Conservation (phyloP, 1,140 invertebrate species). For the Panonychus citri region DNA sequence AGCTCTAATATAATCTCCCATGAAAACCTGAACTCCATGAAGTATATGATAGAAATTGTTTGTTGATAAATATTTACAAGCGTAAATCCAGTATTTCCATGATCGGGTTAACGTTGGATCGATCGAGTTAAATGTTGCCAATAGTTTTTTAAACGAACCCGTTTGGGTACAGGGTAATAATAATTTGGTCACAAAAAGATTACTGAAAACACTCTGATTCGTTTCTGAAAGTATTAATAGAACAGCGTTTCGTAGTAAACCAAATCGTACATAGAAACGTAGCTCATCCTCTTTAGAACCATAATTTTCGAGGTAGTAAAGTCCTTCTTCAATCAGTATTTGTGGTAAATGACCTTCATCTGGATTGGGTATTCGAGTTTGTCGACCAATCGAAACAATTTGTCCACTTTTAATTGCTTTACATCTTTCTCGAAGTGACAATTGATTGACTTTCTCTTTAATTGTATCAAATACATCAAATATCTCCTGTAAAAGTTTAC, state of each 20-base stretch:
- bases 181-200: conserved; percentile 24
- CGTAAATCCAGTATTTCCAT: conserved; percentile 21
- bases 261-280: conserved; percentile 21
- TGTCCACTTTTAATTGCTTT: not conserved
- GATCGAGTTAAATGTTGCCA: conserved; percentile 20
- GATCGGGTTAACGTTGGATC: conserved; percentile 21
- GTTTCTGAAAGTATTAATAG: conserved; percentile 18
- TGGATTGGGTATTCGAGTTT: not conserved
- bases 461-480: not conserved
- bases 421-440: not conserved
- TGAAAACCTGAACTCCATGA: conserved; percentile 18
- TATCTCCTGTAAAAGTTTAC: conserved; percentile 5
- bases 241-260: conserved; percentile 22
- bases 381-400: not conserved
- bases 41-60: conserved; percentile 20
- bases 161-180: conserved; percentile 21
- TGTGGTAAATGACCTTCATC: not conserved
- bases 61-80: conserved; percentile 22
- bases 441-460: not conserved
- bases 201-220: not conserved
- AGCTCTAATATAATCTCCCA: conserved; percentile 14
- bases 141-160: conserved; percentile 20
- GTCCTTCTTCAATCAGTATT: conserved; percentile 7
- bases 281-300: conserved; percentile 20
- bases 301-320: conserved; percentile 24